Conservation (phyloP, 2,888 invertebrate genomes). For the Apantesis nais region DNA sequence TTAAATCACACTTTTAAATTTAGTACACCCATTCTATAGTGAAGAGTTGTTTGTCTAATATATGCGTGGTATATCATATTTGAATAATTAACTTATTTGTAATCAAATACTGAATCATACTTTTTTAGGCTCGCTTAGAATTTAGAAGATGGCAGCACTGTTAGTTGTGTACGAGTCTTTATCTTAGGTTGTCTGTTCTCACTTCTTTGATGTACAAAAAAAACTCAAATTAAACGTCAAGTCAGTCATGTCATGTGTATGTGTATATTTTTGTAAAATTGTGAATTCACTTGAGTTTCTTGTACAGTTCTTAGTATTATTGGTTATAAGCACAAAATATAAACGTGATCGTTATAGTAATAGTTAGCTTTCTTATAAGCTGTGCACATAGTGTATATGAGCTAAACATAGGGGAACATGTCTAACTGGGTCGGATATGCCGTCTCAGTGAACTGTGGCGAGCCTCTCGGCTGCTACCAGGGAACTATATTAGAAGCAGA, state of each 20-base stretch:
- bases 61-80: too few species aligned
- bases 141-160: not conserved
- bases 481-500: conserved; percentile 91
- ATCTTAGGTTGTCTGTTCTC: too few species aligned
- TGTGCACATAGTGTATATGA: conserved; percentile 11
- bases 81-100: too few species aligned
- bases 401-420: conserved; percentile 61
- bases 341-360: conserved; percentile 8
- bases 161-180: too few species aligned
- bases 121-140: not conserved
- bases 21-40: too few species aligned
- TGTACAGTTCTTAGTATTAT: conserved; percentile 16
- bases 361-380: conserved; percentile 2
- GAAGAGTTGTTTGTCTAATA: too few species aligned
- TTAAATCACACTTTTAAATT: too few species aligned
- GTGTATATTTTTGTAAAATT: conserved; percentile 6
- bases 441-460: conserved; percentile 93
- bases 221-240: not conserved
- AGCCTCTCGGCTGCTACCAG: conserved; percentile 92
- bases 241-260: conserved; percentile 2
- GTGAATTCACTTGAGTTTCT: conserved; percentile 12
- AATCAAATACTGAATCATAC: not conserved
- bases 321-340: conserved; percentile 21
- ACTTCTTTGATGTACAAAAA: not conserved
- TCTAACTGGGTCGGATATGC: conserved; percentile 91